Evolutionary conservation across 1,140 invertebrate genomes (phyloP).

Genomic region (Steinernema khuongi): DNA sequence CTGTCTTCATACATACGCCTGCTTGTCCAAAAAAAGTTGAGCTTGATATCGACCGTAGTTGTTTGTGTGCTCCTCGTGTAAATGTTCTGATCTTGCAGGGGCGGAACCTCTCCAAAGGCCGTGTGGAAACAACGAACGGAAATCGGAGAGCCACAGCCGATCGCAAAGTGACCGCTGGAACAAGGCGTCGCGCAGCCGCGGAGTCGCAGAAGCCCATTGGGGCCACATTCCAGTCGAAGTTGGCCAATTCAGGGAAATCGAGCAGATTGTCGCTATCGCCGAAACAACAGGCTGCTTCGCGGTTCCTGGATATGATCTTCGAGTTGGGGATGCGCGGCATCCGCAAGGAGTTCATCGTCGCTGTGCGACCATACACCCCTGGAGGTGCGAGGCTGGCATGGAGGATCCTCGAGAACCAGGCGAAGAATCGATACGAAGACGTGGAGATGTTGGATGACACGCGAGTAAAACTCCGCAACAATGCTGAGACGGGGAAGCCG

Average conservation of each 20-base stretch:
- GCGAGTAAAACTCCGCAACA: slow-evolving; percentile 38
- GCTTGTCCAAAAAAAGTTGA: too few relatives aligned
- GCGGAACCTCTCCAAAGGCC: background rate
- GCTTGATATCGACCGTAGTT: background rate
- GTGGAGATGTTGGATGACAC: slow-evolving; percentile 41
- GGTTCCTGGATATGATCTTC: background rate
- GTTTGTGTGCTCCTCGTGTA: too few relatives aligned
- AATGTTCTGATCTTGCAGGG: too few relatives aligned
- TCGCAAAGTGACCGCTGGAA: background rate
- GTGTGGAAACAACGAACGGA: background rate
- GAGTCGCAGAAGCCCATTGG: background rate
- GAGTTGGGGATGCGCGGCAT: slow-evolving; percentile 17
- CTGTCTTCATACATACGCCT: too few relatives aligned
- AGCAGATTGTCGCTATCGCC: background rate
- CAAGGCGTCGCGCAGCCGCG: background rate
- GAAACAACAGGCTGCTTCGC: background rate
- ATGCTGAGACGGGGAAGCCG: slow-evolving; percentile 26
- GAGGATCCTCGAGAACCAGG: slow-evolving; percentile 18
- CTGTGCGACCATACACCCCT: background rate
- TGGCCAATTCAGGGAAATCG: too few relatives aligned
- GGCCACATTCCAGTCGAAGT: background rate
- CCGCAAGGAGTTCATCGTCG: slow-evolving; percentile 36
- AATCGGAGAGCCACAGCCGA: background rate
- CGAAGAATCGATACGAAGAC: slow-evolving; percentile 44
- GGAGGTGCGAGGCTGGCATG: background rate